These are phyloP conservation scores for Periphyllus acericola DNA, from an alignment of 2,888 invertebrate species.

Conservation along the genomic window DNA sequence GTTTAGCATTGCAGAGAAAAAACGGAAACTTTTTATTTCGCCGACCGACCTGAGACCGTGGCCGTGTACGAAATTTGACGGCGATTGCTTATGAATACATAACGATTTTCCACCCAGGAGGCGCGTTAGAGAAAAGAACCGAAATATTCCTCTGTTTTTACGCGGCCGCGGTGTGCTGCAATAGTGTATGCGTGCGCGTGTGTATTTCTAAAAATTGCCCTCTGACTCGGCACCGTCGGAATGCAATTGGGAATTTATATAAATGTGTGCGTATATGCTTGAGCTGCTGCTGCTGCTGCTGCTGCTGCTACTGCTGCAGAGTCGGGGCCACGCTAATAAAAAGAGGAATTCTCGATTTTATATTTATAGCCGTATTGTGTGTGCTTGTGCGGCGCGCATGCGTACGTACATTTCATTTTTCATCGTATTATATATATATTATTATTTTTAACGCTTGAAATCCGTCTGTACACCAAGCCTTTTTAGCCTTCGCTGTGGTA, in stretches of 20 bases:
- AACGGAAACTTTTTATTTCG: constrained; percentile 6
- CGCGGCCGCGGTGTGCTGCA: not conserved
- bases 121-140: not conserved
- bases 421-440: not conserved
- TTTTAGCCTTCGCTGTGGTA: not conserved
- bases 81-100: constrained; percentile 8
- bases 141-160: not conserved
- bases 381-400: not conserved
- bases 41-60: not conserved
- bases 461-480: not conserved
- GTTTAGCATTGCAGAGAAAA: not conserved
- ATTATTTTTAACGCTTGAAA: constrained; percentile 46
- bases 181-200: not conserved
- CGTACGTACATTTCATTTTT: not conserved
- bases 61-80: not conserved
- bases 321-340: constrained; percentile 37
- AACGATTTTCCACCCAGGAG: constrained; percentile 4
- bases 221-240: constrained; percentile 40
- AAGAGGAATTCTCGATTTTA: constrained; percentile 54
- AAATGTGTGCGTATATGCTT: not conserved
- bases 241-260: constrained; percentile 40
- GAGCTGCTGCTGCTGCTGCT: not conserved
- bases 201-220: constrained; percentile 46
- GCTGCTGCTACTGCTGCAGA: not conserved
- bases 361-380: constrained; percentile 45